Conservation (phyloP, 2,888 invertebrate genomes). For the Chrysolina haemoptera region DNA sequence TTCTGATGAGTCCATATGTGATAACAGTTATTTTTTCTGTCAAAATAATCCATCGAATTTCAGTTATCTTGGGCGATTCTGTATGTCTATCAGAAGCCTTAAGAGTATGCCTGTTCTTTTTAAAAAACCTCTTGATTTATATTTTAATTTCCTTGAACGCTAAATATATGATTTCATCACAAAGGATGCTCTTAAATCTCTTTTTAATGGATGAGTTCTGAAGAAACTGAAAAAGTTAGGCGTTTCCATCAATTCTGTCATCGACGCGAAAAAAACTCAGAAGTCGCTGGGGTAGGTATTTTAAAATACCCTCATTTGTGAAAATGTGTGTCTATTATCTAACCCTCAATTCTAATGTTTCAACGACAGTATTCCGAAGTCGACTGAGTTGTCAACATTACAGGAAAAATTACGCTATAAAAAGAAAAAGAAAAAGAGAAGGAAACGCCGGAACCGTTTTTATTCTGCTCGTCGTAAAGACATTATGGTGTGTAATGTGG, state of each 20-base stretch:
- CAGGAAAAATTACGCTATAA: slow-evolving; percentile 43
- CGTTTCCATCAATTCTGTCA: slow-evolving; percentile 6
- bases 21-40: too few species aligned
- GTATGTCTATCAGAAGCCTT: neutral
- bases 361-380: slow-evolving; percentile 40
- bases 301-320: slow-evolving; percentile 11
- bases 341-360: slow-evolving; percentile 43
- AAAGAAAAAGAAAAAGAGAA: slow-evolving; percentile 36
- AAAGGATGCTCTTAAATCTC: neutral
- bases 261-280: slow-evolving; percentile 2
- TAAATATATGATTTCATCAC: neutral
- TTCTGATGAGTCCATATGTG: too few species aligned
- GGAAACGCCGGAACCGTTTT: slow-evolving; percentile 39
- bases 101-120: neutral
- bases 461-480: slow-evolving; percentile 28
- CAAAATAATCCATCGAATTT: too few species aligned
- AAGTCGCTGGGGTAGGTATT: neutral
- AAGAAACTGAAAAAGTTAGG: neutral
- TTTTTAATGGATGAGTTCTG: neutral
- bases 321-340: slow-evolving; percentile 8
- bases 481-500: slow-evolving; percentile 39
- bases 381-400: slow-evolving; percentile 42
- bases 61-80: too few species aligned
- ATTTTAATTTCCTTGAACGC: neutral
- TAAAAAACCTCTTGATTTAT: neutral